Percentiles rank a stretch among this genome's conserved stretches.
These are phyloP conservation scores for Pseudococcus longispinus DNA, from an alignment of 2,888 invertebrate species.

Conservation along the genomic window DNA sequence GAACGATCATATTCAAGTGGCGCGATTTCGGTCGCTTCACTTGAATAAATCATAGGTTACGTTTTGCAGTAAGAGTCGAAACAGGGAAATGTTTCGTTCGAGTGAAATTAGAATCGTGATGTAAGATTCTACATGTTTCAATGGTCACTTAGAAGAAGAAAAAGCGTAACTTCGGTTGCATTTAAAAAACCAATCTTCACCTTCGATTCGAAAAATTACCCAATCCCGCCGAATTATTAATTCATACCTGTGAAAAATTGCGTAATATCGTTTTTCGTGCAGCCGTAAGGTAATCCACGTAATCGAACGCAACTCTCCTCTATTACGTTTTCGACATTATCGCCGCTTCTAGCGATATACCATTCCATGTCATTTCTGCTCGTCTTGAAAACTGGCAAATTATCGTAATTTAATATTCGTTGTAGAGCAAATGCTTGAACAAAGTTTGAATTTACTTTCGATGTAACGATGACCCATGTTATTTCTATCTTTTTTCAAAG, in stretches of 20 bases:
- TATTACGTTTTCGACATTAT: conserved; percentile 71
- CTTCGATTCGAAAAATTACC: not conserved
- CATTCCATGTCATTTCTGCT: conserved; percentile 90
- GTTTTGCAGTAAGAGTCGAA: not conserved
- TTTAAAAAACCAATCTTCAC: not conserved
- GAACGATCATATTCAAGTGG: not conserved
- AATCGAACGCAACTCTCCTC: conserved; percentile 83
- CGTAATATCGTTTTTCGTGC: conserved; percentile 92
- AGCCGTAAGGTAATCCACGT: conserved; percentile 92
- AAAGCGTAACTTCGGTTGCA: not conserved
- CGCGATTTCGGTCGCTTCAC: not conserved
- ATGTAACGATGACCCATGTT: conserved; percentile 92
- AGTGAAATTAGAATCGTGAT: not conserved
- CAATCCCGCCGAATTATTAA: not conserved
- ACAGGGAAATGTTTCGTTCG: too few species aligned
- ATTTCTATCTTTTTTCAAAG: conserved; percentile 81
- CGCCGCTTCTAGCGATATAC: conserved; percentile 80
- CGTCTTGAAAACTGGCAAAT: conserved; percentile 78
- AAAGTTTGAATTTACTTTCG: conserved; percentile 68
- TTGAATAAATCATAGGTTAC: not conserved
- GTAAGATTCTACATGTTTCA: not conserved
- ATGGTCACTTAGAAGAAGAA: not conserved
- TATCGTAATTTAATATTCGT: not conserved
- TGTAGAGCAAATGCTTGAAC: not conserved
- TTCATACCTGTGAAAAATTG: conserved; percentile 90